Conservation (phyloP, 92 coral and sea anemone genomes). For the Zoanthus sansibaricus region DNA sequence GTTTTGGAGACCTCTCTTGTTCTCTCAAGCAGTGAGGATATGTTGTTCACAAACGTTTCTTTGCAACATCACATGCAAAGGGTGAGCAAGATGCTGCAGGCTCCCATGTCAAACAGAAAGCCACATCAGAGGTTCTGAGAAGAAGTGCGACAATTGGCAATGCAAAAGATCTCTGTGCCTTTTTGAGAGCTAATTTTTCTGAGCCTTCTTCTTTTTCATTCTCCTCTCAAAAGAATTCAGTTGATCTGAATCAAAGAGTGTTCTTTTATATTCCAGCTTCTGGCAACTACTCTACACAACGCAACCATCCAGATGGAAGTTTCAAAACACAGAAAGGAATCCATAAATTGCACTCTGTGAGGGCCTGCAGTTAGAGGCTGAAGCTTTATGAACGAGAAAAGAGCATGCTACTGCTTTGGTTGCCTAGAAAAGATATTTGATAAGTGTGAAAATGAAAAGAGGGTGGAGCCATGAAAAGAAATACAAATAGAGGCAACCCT, state of each 20-base stretch:
- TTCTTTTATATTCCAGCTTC: neutral
- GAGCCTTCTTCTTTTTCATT: neutral
- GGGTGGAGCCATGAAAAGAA: neutral
- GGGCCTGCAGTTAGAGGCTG: neutral
- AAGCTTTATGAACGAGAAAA: neutral
- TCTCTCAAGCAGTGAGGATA: neutral
- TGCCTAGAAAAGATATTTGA: neutral
- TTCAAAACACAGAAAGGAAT: neutral
- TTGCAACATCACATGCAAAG: constrained; percentile 1
- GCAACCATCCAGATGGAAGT: neutral
- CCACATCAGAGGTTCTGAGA: neutral
- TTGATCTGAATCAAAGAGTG: neutral
- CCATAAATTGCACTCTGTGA: neutral
- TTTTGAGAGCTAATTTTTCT: neutral
- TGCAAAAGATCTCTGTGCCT: neutral
- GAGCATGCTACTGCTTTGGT: neutral
- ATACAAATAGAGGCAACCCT: neutral
- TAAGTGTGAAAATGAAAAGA: neutral
- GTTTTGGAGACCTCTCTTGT: neutral
- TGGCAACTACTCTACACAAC: neutral
- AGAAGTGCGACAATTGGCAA: neutral
- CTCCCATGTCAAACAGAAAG: neutral
- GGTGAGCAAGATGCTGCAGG: no score
- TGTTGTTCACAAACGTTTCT: neutral
- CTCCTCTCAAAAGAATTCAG: neutral